Conservation (phyloP, 2,888 invertebrate genomes). For the Coecobrya sp. region DNA sequence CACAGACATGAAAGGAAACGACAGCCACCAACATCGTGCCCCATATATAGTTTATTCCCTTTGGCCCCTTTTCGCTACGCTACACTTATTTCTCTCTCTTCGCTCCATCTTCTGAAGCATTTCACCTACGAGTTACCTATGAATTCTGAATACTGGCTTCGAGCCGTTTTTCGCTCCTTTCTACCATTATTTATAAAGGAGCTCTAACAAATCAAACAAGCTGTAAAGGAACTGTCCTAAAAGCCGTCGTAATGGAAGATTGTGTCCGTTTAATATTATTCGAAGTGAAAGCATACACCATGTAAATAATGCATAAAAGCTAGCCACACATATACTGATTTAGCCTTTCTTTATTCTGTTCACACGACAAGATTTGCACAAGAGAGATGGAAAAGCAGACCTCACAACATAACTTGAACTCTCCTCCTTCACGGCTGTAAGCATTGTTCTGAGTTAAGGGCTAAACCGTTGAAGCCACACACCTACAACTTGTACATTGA, state of each 20-base stretch:
- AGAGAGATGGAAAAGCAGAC: not conserved
- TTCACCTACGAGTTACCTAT: not conserved
- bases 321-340: constrained; percentile 45
- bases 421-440: not conserved
- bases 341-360: constrained; percentile 32
- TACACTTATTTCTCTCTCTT: constrained; percentile 31
- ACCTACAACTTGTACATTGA: constrained; percentile 13
- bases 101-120: not conserved
- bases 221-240: constrained; percentile 35
- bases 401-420: not conserved
- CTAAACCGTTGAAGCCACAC: not conserved
- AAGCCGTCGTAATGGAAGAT: constrained; percentile 48
- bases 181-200: constrained; percentile 36
- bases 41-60: constrained; percentile 58
- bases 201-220: constrained; percentile 50
- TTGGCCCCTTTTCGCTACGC: constrained; percentile 57
- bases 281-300: constrained; percentile 46
- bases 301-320: constrained; percentile 52
- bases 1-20: constrained; percentile 51
- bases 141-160: constrained; percentile 1
- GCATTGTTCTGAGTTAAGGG: not conserved
- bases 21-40: constrained; percentile 40
- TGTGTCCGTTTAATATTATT: constrained; percentile 53
- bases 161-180: not conserved
- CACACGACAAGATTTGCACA: constrained; percentile 26